Evolutionary conservation across 2,113 vertebrate genomes (phyloP).

Genomic region (Hystrix brachyura): DNA sequence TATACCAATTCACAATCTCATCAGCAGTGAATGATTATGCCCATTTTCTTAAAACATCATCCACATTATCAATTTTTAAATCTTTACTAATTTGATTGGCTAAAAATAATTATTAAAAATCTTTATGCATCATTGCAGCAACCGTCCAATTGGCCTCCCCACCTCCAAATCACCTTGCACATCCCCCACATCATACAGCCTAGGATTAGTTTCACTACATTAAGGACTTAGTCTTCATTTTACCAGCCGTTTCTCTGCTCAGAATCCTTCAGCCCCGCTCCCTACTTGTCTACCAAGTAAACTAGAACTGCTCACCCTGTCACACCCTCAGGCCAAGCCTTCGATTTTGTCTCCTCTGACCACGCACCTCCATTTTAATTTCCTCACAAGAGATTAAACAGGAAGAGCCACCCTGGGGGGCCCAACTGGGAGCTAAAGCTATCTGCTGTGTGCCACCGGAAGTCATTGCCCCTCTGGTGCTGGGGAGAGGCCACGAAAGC

Average conservation of each 20-base stretch:
- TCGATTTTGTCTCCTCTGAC: not conserved
- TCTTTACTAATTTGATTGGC: conserved; percentile 65
- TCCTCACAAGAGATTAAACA: not conserved
- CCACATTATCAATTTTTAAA: conserved; percentile 65
- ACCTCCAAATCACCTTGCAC: not conserved
- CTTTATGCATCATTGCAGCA: conserved; percentile 2
- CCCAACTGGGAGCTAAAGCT: not conserved
- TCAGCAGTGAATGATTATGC: conserved; percentile 48
- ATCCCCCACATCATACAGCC: not conserved
- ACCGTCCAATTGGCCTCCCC: not conserved
- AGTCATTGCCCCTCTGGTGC: not conserved
- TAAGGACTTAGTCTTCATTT: not conserved
- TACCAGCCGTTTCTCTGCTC: not conserved
- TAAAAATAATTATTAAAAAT: not conserved
- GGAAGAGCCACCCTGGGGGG: not conserved
- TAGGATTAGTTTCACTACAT: not conserved
- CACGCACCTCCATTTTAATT: not conserved
- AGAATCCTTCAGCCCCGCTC: not conserved
- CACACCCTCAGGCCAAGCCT: not conserved
- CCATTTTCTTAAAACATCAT: conserved; percentile 66
- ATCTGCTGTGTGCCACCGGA: not conserved
- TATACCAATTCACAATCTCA: conserved; percentile 48
- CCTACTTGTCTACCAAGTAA: not conserved
- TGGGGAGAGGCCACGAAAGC: not conserved
- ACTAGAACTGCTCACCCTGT: not conserved